Percentiles rank a stretch among this genome's conserved stretches.
phyloP scores from a whole-genome alignment of 2,797 vertebrate species.

The Monodelphis domestica region DNA sequence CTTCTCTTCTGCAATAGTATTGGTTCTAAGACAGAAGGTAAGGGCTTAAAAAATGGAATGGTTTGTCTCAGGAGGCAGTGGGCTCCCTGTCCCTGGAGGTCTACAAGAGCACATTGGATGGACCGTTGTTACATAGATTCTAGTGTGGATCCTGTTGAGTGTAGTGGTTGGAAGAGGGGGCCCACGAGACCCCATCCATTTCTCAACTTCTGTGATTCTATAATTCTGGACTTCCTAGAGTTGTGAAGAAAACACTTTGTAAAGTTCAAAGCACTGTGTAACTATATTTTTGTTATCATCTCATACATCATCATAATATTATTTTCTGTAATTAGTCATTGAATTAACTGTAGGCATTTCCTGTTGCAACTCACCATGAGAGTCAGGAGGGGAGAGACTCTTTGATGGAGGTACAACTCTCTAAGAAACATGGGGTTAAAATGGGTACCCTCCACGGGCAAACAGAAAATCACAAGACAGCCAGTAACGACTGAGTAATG shows the following conservation, averaged over 20 bases:
- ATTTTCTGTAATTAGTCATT: background rate
- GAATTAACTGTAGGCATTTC: background rate
- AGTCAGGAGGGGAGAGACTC: background rate
- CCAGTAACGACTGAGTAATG: constrained; percentile 77
- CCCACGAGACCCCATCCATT: background rate
- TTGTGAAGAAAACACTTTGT: background rate
- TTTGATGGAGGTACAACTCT: background rate
- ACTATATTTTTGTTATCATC: background rate
- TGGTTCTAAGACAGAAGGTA: too few species aligned
- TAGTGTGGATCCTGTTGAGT: background rate
- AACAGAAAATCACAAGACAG: constrained; percentile 42
- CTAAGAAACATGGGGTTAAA: background rate
- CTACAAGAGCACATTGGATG: background rate
- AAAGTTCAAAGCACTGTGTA: background rate
- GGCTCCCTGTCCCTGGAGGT: background rate
- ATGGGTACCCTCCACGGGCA: background rate
- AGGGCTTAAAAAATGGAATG: too few species aligned
- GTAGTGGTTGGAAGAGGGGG: background rate
- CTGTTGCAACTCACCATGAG: background rate
- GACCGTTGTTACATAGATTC: background rate
- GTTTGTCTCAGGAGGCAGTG: background rate
- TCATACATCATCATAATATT: background rate
- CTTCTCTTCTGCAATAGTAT: too few species aligned
- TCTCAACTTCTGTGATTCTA: background rate
- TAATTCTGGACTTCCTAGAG: background rate